Conservation (phyloP, 2,888 invertebrate genomes). For the Hedya salicella region DNA sequence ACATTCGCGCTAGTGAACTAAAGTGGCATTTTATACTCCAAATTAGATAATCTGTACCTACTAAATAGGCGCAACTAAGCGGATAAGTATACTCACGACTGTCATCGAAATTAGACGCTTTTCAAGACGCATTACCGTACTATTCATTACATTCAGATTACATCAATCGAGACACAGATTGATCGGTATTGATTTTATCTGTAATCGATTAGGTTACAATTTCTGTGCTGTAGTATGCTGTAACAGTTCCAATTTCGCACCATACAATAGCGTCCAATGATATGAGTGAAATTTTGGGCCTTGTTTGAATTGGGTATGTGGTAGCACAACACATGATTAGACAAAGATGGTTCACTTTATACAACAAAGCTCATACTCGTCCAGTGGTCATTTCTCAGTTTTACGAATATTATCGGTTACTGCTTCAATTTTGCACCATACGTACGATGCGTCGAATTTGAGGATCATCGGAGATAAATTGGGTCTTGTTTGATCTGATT, state of each 20-base stretch:
- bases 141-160: constrained; percentile 22
- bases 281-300: constrained; percentile 1
- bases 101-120: constrained; percentile 25
- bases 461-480: too few relatives aligned
- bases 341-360: neutral
- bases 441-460: too few relatives aligned
- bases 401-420: too few relatives aligned
- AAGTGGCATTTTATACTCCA: neutral
- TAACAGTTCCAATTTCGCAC: constrained; percentile 22
- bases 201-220: constrained; percentile 30
- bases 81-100: constrained; percentile 6
- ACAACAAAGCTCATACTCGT: too few relatives aligned
- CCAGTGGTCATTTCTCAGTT: too few relatives aligned
- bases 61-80: constrained; percentile 5
- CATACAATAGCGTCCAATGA: neutral
- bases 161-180: constrained; percentile 31
- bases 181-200: constrained; percentile 21
- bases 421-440: too few relatives aligned
- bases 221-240: constrained; percentile 19
- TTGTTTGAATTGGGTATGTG: neutral
- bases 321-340: neutral
- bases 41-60: neutral
- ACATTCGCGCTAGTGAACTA: neutral
- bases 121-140: constrained; percentile 26
- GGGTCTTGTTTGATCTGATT: too few relatives aligned